phyloP scores from a whole-genome alignment of 2,113 vertebrate genomes.

The Sterrhoptilus dennistouni region DNA sequence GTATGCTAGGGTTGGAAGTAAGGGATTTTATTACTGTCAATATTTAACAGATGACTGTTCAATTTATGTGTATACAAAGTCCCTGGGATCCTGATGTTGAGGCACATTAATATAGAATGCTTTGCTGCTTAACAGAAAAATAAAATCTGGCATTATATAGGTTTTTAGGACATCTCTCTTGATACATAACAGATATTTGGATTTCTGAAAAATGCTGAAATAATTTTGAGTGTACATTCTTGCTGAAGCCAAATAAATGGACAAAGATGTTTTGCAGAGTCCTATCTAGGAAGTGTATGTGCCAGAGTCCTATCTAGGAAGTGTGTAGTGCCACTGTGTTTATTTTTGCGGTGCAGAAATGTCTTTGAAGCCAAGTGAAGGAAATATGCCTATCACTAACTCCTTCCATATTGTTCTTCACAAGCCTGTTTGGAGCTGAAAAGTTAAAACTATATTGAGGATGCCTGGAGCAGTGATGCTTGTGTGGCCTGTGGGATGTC shows the following conservation, averaged over 20 bases:
- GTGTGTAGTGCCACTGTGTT: accelerated
- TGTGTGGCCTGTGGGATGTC: neutral
- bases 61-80: neutral
- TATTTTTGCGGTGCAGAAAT: neutral
- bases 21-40: neutral
- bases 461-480: neutral
- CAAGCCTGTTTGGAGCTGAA: neutral
- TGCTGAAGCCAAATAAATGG: neutral
- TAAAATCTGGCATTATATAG: neutral
- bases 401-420: neutral
- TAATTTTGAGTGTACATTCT: neutral
- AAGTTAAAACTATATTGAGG: neutral
- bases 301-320: neutral
- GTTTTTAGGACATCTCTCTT: constrained; percentile 42
- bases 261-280: neutral
- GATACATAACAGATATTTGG: neutral
- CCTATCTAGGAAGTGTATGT: neutral
- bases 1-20: neutral
- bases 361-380: neutral
- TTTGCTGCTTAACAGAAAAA: neutral
- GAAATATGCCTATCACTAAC: neutral
- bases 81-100: neutral
- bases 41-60: neutral
- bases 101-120: neutral
- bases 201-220: neutral